Evolutionary conservation across 2,113 vertebrate species (phyloP).

Genomic region (Entomyzon cyanotis): DNA sequence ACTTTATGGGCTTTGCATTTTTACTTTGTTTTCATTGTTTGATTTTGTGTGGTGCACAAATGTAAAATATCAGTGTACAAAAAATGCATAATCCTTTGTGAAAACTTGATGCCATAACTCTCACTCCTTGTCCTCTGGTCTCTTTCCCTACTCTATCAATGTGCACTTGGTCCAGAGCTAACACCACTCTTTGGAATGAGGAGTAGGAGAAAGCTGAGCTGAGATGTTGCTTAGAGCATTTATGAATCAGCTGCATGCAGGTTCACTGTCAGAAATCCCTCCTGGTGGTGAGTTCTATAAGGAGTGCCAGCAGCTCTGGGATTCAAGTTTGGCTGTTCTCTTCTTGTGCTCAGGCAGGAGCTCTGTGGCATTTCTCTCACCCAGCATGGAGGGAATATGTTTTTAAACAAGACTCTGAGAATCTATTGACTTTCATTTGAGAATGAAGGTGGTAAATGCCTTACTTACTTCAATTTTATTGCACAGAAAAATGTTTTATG

Average conservation of each 20-base stretch:
- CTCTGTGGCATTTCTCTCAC: not conserved
- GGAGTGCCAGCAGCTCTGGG: not conserved
- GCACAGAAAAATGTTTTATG: not conserved
- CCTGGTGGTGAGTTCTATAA: not conserved
- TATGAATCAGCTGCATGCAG: not conserved
- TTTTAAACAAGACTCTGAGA: not conserved
- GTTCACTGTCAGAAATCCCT: not conserved
- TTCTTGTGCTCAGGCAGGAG: not conserved
- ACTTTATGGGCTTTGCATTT: not conserved
- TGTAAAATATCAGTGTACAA: not conserved
- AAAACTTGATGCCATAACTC: not conserved
- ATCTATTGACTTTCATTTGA: not conserved
- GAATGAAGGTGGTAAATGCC: constrained; percentile 29
- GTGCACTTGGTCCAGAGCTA: not conserved
- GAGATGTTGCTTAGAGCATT: not conserved
- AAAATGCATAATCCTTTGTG: not conserved
- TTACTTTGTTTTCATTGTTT: not conserved
- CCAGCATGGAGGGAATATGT: not conserved
- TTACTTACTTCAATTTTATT: constrained; percentile 13
- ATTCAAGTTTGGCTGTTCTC: not conserved
- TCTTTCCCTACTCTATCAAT: not conserved
- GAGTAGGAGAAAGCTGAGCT: not conserved
- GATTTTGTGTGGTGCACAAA: not conserved
- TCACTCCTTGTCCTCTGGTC: not conserved
- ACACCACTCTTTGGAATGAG: not conserved